phyloP scores from a whole-genome alignment of 1,140 invertebrate species.

The Apis cerana region DNA sequence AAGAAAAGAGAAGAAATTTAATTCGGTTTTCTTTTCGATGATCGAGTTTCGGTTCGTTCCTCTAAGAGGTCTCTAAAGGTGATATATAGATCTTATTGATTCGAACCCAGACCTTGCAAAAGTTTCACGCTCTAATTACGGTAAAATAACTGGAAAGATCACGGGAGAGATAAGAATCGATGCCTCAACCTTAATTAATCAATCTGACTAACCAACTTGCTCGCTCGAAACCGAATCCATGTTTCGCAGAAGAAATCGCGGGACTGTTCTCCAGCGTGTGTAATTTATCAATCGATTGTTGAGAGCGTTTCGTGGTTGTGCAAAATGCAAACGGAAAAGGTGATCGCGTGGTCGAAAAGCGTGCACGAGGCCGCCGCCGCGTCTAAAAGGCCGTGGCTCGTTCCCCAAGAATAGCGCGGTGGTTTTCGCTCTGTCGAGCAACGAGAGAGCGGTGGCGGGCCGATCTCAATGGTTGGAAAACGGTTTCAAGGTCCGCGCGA shows the following conservation, averaged over 20 bases:
- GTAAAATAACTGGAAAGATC: background rate
- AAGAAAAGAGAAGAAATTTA: no score
- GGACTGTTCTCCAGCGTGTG: no score
- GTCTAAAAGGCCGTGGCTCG: constrained; percentile 33
- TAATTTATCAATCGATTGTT: background rate
- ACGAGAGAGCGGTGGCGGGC: constrained; percentile 59
- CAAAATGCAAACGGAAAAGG: background rate
- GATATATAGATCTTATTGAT: no score
- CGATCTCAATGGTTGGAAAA: constrained; percentile 65
- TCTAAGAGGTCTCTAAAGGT: no score
- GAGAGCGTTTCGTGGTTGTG: background rate
- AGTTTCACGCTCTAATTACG: background rate
- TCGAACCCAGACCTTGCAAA: background rate
- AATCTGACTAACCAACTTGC: background rate
- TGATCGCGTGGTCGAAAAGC: constrained; percentile 19
- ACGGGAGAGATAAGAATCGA: background rate
- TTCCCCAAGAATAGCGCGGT: constrained; percentile 51
- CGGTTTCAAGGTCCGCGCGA: constrained; percentile 66
- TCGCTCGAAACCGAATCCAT: no score
- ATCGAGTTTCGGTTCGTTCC: no score
- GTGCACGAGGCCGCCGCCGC: constrained; percentile 12
- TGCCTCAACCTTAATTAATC: background rate
- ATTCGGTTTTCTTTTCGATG: no score
- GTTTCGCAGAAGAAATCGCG: background rate
- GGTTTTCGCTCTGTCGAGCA: constrained; percentile 63